A percentile compares a stretch with the other conserved stretches of the same genome.
Evolutionary conservation across 2,113 vertebrate species (phyloP).

Genomic region (Orthochromis indermauri): DNA sequence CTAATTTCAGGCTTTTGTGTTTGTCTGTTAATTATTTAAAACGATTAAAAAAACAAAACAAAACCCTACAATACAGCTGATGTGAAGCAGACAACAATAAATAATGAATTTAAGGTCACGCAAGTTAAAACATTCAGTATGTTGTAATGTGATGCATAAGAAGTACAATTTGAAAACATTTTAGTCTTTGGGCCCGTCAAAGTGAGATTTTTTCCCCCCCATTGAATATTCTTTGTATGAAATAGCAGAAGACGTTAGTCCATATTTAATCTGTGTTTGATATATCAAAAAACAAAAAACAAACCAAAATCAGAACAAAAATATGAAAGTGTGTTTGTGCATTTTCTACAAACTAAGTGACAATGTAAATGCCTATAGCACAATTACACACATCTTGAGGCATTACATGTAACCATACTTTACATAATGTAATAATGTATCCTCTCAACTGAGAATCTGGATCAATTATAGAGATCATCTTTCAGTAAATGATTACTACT

Average conservation of each 20-base stretch:
- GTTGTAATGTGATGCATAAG: neutral
- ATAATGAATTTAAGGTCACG: neutral
- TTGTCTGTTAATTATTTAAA: neutral
- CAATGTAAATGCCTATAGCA: neutral
- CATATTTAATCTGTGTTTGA: neutral
- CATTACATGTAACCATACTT: neutral
- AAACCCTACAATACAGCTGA: neutral
- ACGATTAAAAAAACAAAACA: fast-evolving
- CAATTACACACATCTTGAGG: neutral
- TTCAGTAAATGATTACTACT: neutral
- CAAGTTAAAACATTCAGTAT: neutral
- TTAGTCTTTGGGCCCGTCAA: neutral
- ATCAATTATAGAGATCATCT: neutral
- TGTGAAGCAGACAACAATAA: neutral
- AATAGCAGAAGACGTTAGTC: neutral
- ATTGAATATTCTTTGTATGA: neutral
- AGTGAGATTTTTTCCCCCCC: fast-evolving
- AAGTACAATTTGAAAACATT: neutral
- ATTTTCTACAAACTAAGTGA: neutral
- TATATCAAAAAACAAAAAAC: neutral
- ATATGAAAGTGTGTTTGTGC: neutral
- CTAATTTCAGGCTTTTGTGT: neutral
- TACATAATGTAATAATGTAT: neutral
- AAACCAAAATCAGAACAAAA: neutral
- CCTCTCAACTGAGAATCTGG: neutral